A percentile compares a stretch with the other conserved stretches of the same genome.
Evolutionary conservation across 2,797 vertebrate genomes (phyloP).

Genomic region (Bothrops alternatus): DNA sequence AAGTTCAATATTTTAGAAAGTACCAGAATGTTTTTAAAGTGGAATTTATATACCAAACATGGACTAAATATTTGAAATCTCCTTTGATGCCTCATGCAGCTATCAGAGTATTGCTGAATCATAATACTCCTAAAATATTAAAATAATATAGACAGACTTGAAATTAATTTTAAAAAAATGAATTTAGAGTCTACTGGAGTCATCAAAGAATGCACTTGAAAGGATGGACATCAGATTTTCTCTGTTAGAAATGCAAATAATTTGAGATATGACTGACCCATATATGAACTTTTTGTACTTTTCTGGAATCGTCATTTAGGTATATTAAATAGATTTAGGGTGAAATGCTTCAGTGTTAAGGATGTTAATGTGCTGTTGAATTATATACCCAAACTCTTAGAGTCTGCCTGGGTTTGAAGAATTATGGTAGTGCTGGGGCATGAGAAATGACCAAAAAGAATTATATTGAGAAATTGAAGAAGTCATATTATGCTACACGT

Average conservation of each 20-base stretch:
- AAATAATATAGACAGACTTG: not conserved
- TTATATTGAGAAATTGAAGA: not conserved
- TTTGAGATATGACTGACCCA: not conserved
- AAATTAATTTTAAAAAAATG: not conserved
- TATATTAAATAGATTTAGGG: not conserved
- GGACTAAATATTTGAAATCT: not conserved
- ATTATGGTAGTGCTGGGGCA: not conserved
- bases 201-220: not conserved
- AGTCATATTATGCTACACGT: not conserved
- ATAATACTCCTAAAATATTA: not conserved
- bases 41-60: not conserved
- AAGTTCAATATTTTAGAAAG: not conserved
- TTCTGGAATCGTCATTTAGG: not conserved
- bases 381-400: not conserved
- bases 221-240: not conserved
- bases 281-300: not conserved
- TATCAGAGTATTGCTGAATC: not conserved
- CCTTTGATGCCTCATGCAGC: not conserved
- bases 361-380: not conserved
- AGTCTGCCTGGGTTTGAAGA: not conserved
- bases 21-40: not conserved
- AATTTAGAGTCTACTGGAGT: not conserved
- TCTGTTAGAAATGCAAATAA: not conserved
- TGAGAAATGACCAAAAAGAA: not conserved
- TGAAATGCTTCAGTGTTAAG: not conserved